Base-by-base conservation (phyloP, 2,797 vertebrate species). In the Channallabes apus region DNA sequence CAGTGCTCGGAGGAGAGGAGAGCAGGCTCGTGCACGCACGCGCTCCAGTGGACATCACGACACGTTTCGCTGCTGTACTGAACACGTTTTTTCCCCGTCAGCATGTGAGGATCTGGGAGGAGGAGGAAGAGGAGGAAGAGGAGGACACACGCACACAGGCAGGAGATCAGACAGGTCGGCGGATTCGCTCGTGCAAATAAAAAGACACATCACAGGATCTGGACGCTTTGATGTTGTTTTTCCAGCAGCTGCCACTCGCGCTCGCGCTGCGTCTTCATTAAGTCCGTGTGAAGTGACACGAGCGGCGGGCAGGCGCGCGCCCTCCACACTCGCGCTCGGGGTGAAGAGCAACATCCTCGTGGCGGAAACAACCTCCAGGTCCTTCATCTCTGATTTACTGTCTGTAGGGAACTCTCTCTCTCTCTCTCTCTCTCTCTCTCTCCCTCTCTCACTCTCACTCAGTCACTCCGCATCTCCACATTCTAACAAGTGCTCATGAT, bases 41-140 rank as follows among this genome's bases (percentile, higher is more conserved):
- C 65, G 80, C 69, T 22, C 18, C 82, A 88, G 72, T 86, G 62
- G 61, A 76, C 54, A 86, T 75, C 65, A 78, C 75, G 80, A 82
- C 71, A n/a, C 46, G 38, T 65, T 46, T 5, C 18, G 17, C 82
- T 72, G 56, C 58, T 27, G 20, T 77, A 38, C 14, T 59, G 24
- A 78, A 12, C 64, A 18, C 67, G 29, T 82, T 61, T 51, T 46
- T 51, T 51, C 18, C 64, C n/a, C 62, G 38, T 4, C 22, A 56
- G 27, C 27, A 77, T 56, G 41, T 77, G 56, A 54, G 11, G 35
- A 11, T 17, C 75, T 24, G 29, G 0, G 32, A 62, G 59, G 77
- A n/a, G 32, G 35, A 62, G 0, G 32, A 62, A 24, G 77, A 62
- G 32, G 35, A 62, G n/a, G 11, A 51, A 0, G 32, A 51, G 11